Conservation (phyloP, 2,113 vertebrate species). For the Scartelaos histophorus region DNA sequence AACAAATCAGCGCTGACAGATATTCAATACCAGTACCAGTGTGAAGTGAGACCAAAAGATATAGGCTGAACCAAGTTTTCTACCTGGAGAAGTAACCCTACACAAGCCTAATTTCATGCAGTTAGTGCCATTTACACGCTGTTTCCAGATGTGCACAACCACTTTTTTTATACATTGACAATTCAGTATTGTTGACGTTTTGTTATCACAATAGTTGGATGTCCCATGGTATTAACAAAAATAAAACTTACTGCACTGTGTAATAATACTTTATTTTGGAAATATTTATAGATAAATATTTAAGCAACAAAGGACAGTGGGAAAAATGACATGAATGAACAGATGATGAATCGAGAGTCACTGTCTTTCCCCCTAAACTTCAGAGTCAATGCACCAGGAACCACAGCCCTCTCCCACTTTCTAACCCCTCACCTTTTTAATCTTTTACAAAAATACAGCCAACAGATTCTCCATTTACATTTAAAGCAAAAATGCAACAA, state of each 20-base stretch:
- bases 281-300: not conserved
- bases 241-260: not conserved
- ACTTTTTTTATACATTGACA: too few species aligned
- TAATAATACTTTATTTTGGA: constrained; percentile 1
- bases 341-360: not conserved
- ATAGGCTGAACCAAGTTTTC: too few species aligned
- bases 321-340: not conserved
- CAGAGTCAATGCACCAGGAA: not conserved
- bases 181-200: too few species aligned
- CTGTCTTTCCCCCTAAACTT: constrained; percentile 9
- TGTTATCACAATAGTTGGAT: not conserved
- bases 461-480: constrained; percentile 37
- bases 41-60: too few species aligned
- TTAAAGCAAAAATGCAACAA: constrained; percentile 31
- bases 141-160: too few species aligned
- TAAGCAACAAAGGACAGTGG: constrained; percentile 23
- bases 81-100: too few species aligned
- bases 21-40: too few species aligned
- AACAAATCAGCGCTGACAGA: too few species aligned
- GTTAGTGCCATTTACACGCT: too few species aligned
- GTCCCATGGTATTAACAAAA: not conserved
- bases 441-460: constrained; percentile 50
- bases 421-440: constrained; percentile 45
- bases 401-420: constrained; percentile 8
- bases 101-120: too few species aligned